Evolutionary conservation across 2,113 vertebrate genomes (phyloP).

Genomic region (Epinephelus cyanopodus): DNA sequence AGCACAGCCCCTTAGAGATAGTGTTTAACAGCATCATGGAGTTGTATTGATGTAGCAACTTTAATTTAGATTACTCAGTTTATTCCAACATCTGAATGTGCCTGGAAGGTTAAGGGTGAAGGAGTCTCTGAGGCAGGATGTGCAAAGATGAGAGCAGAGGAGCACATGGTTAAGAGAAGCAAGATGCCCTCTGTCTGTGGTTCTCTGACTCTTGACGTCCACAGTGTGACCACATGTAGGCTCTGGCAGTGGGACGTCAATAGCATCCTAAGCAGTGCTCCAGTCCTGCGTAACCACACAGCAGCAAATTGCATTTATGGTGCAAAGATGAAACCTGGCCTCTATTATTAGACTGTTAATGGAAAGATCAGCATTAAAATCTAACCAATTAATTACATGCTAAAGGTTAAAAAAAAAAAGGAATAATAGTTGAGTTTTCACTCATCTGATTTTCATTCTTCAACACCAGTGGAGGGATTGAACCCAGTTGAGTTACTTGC

Average conservation of each 20-base stretch:
- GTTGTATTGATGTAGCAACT: not conserved
- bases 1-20: conserved; percentile 4
- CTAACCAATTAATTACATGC: not conserved
- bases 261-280: conserved; percentile 4
- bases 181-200: not conserved
- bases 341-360: conserved; percentile 22
- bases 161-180: not conserved
- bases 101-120: not conserved
- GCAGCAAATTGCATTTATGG: conserved; percentile 46
- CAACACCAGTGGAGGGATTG: not conserved
- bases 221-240: not conserved
- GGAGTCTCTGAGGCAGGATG: not conserved
- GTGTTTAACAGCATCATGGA: not conserved
- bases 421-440: not conserved
- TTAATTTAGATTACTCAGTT: not conserved
- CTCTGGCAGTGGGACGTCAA: not conserved
- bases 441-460: not conserved
- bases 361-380: conserved; percentile 25
- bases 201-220: not conserved
- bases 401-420: not conserved
- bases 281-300: conserved; percentile 30
- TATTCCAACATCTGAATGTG: not conserved
- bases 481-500: not conserved
- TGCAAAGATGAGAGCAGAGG: not conserved
- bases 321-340: conserved; percentile 41